Base-by-base conservation (phyloP, 1,140 invertebrate species). In the Drosophila elegans region DNA sequence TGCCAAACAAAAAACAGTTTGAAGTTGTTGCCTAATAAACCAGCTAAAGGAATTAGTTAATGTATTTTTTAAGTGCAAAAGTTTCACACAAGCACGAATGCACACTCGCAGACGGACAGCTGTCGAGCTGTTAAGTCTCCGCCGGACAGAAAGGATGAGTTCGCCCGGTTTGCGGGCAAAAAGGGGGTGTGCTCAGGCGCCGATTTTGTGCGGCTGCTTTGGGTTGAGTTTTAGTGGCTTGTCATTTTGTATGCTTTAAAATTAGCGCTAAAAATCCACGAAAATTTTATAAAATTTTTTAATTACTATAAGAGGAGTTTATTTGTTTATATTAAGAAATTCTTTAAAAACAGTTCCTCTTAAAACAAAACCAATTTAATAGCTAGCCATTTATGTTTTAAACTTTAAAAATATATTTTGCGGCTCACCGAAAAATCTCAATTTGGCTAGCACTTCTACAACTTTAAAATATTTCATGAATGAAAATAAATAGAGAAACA, bases 121-220 rank as follows among this genome's bases (percentile, higher is more conserved):
- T 69, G 80, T 60, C 48, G 69, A 82, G 83, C 83, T 83, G 83
- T 88, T 88, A 86, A 86, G 83, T 88, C 62, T 61, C 41, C 66
- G 62, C 44, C 71, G 49, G 59, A 82, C 79, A 88, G 68, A 45
- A 42, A 63, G 77, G 78, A 67, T 53, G 42, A 44, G 41, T 45
- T 34, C 60, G 34, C 53, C 61, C 57, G 61, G 71, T 46, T 55
- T 68, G 41, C 48, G 54, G 55, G 27, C 38, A 27, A 68, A 51
- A 73, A 59, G 36, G 53, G 67, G 52, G 44, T 68, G 56, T 71
- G 74, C 74, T 59, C 61, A 59, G 21, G 34, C 64, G 48, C 21
- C 63, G 48, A 71, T 80, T 80, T 81, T 67, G 64, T 71, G 81
- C 61, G 66, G 27, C 49, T 56, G 78, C 57, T 78, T 63, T 64